Conservation (phyloP, 2,113 vertebrate genomes). For the Zootoca vivipara region DNA sequence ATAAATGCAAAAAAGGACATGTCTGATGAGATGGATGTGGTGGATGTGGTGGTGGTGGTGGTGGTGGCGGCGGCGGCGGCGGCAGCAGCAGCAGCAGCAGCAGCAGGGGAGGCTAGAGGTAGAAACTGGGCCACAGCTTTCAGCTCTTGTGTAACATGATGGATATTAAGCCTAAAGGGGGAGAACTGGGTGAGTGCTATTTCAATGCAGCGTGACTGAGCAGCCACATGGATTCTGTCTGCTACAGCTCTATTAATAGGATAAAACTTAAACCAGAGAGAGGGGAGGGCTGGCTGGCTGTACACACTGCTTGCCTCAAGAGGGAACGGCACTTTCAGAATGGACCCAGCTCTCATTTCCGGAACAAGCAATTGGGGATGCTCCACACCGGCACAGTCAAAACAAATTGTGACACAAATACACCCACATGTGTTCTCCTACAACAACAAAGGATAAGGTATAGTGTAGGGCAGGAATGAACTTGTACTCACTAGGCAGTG, state of each 20-base stretch:
- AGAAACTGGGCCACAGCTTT: conserved; percentile 36
- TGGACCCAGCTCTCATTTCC: background rate
- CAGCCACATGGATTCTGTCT: conserved; percentile 57
- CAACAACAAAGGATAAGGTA: background rate
- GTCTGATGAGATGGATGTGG: background rate
- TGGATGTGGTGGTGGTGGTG: no score
- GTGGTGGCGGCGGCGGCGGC: no score
- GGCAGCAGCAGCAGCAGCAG: no score
- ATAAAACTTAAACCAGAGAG: conserved; percentile 23
- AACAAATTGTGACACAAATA: background rate
- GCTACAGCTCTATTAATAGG: conserved; percentile 56
- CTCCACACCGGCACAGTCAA: background rate
- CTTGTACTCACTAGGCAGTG: background rate
- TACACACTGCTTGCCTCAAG: background rate
- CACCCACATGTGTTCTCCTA: background rate
- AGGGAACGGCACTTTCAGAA: rapidly evolving
- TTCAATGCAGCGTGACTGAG: conserved; percentile 51
- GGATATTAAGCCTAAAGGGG: conserved; percentile 53
- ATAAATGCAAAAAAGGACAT: background rate
- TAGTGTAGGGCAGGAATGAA: background rate
- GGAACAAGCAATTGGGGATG: background rate
- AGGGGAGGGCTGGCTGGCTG: background rate
- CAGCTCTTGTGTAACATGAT: conserved; percentile 41
- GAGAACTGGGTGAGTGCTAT: conserved; percentile 38
- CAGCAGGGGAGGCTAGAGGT: conserved; percentile 22